Evolutionary conservation across 2,888 invertebrate species (phyloP).

Genomic region (Nephrotoma guestfalica): DNA sequence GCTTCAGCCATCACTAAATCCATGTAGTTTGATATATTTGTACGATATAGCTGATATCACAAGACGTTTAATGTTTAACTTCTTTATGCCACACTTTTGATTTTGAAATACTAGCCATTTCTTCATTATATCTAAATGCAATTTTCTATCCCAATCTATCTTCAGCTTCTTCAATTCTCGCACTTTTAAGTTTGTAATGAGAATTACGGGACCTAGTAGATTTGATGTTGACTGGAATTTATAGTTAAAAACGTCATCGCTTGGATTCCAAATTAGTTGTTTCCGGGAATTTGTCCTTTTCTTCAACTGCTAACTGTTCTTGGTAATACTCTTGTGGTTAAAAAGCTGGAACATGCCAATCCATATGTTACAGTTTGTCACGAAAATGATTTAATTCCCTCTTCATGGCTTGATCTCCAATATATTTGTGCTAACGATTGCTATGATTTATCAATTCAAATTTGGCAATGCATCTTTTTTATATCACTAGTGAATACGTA

Average conservation of each 20-base stretch:
- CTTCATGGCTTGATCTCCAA: background rate
- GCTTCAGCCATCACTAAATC: no score
- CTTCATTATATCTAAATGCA: background rate
- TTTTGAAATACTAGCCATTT: background rate
- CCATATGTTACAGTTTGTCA: constrained; percentile 15
- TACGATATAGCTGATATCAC: background rate
- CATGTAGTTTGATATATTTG: no score
- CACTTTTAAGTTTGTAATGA: background rate
- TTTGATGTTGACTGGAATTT: background rate
- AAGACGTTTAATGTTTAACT: background rate
- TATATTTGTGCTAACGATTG: background rate
- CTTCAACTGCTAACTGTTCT: constrained; percentile 11
- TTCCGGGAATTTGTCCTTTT: background rate
- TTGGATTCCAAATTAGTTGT: background rate
- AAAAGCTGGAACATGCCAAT: constrained; percentile 13
- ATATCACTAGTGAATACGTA: constrained; percentile 10
- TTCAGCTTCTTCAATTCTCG: background rate
- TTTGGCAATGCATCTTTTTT: constrained; percentile 6
- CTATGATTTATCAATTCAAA: background rate
- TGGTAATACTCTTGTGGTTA: constrained; percentile 14
- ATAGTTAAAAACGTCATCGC: background rate
- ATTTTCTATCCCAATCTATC: background rate
- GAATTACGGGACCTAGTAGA: background rate
- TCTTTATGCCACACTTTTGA: background rate
- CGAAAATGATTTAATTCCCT: constrained; percentile 10